Evolutionary conservation across 2,797 vertebrate genomes (phyloP).

Genomic region (Brotula barbata): DNA sequence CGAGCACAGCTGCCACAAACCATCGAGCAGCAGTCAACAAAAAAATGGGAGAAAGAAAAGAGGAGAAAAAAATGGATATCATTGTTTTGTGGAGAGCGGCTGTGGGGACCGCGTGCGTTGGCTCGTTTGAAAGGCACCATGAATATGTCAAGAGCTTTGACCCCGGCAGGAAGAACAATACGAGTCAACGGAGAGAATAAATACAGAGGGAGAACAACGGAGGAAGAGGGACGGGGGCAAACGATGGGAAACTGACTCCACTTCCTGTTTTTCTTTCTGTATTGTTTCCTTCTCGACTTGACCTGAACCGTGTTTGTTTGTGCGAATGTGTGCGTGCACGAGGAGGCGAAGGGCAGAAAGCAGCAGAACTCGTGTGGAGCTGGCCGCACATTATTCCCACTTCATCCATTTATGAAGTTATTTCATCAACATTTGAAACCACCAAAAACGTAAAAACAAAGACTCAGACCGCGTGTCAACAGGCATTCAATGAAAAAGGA

Average conservation of each 20-base stretch:
- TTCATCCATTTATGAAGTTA: not conserved
- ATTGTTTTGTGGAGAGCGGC: conserved; percentile 67
- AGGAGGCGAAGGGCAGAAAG: conserved; percentile 1
- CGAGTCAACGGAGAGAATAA: conserved; percentile 53
- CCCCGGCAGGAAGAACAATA: conserved; percentile 73
- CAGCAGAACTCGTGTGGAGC: too few species aligned
- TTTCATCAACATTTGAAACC: too few species aligned
- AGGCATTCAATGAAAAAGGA: too few species aligned
- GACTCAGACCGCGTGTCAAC: too few species aligned
- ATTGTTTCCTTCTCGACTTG: conserved; percentile 77
- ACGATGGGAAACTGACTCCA: conserved; percentile 72
- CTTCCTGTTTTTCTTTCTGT: conserved; percentile 79
- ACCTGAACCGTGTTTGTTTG: conserved; percentile 24
- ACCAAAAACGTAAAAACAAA: too few species aligned
- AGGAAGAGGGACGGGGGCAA: conserved; percentile 37
- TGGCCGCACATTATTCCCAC: too few species aligned
- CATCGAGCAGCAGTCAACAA: conserved; percentile 41
- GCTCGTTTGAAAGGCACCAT: conserved; percentile 65
- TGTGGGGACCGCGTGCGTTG: conserved; percentile 39
- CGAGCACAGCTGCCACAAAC: conserved; percentile 73
- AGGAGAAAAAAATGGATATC: conserved; percentile 59
- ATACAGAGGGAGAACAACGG: conserved; percentile 28
- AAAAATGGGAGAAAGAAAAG: conserved; percentile 29
- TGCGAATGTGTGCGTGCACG: conserved; percentile 22
- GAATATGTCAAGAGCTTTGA: conserved; percentile 77